Percentiles rank a stretch among this genome's conserved stretches.
Evolutionary conservation across 1,140 invertebrate genomes (phyloP).

Genomic region (Platyscapa corneri): DNA sequence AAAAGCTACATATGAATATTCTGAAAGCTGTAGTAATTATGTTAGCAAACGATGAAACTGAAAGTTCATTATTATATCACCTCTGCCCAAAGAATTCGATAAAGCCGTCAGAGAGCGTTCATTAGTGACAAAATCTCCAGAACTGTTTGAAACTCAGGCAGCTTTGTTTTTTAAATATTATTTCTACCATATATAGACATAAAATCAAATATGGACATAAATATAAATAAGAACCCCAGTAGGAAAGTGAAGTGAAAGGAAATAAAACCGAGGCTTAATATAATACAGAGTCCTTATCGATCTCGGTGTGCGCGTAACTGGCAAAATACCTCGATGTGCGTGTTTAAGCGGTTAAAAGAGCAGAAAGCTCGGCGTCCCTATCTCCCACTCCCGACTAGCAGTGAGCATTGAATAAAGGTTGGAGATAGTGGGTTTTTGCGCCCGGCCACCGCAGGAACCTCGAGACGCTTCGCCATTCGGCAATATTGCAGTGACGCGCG

Average conservation of each 20-base stretch:
- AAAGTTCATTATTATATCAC: too few species aligned
- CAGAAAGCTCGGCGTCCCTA: neutral
- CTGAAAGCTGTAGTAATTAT: too few species aligned
- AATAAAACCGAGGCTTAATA: neutral
- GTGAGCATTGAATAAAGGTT: conserved; percentile 5
- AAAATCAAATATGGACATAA: neutral
- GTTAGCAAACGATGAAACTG: too few species aligned
- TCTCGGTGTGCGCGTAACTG: conserved; percentile 4
- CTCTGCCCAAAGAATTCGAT: too few species aligned
- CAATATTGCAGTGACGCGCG: conserved; percentile 35
- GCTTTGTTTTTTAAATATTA: too few species aligned
- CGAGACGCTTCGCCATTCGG: conserved; percentile 9
- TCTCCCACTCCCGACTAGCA: neutral
- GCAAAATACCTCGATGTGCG: conserved; percentile 2
- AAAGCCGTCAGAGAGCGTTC: too few species aligned
- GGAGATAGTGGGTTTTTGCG: neutral
- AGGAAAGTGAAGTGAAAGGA: neutral
- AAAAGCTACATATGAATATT: too few species aligned
- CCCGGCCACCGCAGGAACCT: neutral
- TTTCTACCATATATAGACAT: neutral
- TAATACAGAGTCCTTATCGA: conserved; percentile 1
- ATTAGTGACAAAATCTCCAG: too few species aligned
- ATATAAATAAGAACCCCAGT: neutral
- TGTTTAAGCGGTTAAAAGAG: conserved; percentile 23
- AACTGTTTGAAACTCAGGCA: too few species aligned